phyloP scores from a whole-genome alignment of 1,140 invertebrate species.

The Papilio polytes region DNA sequence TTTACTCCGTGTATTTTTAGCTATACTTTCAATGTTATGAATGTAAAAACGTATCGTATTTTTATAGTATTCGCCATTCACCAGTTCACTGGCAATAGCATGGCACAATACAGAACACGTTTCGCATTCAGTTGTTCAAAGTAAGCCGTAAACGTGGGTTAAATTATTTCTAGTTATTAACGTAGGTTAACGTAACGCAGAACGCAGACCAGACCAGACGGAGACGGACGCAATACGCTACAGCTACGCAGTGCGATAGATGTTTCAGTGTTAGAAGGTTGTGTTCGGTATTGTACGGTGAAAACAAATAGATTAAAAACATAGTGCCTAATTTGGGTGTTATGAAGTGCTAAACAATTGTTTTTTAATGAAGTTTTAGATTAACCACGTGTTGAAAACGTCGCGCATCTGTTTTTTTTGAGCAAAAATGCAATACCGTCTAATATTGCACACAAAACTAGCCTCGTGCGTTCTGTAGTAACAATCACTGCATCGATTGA shows the following conservation, averaged over 20 bases:
- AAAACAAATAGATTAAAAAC: background rate
- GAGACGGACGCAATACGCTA: background rate
- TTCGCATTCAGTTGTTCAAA: background rate
- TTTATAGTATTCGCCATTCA: background rate
- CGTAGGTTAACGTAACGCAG: conserved; percentile 1
- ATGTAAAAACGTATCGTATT: background rate
- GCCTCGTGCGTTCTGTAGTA: conserved; percentile 2
- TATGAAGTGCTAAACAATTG: background rate
- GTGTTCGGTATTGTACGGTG: background rate
- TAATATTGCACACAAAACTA: conserved; percentile 10
- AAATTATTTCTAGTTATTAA: conserved; percentile 6
- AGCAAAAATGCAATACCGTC: conserved; percentile 9
- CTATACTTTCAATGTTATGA: background rate
- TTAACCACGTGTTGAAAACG: background rate
- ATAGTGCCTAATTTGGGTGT: background rate
- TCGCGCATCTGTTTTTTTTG: background rate
- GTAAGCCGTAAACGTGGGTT: background rate
- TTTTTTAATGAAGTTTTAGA: background rate
- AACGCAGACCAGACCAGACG: background rate
- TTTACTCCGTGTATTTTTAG: background rate
- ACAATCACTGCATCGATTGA: background rate
- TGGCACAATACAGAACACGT: background rate
- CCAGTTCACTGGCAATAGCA: background rate
- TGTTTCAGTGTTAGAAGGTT: background rate
- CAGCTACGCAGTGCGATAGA: conserved; percentile 8